A percentile compares a stretch with the other conserved stretches of the same genome.
phyloP scores from a whole-genome alignment of 1,140 invertebrate species.

The Zaprionus nigranus region DNA sequence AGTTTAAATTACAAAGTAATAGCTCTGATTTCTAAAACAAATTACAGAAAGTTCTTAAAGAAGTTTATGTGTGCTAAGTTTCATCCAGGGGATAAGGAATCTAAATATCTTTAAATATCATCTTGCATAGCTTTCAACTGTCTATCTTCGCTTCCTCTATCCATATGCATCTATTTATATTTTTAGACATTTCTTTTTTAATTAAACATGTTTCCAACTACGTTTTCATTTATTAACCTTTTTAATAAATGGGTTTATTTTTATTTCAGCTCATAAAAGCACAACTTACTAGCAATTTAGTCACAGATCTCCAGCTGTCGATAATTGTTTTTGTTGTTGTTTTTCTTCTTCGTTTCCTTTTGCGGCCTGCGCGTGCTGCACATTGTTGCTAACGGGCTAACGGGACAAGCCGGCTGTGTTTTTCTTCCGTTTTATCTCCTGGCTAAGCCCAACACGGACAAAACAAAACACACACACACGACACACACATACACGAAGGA shows the following conservation, averaged over 20 bases:
- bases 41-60: no score
- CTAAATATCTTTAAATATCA: no score
- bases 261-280: not conserved
- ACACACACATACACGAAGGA: not conserved
- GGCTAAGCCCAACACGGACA: not conserved
- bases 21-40: no score
- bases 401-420: slow-evolving; percentile 2
- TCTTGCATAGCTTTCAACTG: not conserved
- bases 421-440: not conserved
- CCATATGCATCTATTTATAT: not conserved
- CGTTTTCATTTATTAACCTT: not conserved
- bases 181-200: not conserved
- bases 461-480: not conserved
- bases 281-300: slow-evolving; percentile 1
- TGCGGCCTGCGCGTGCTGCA: not conserved
- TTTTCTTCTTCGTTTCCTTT: not conserved
- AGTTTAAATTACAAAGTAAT: no score
- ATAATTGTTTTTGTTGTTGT: slow-evolving; percentile 2
- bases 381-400: slow-evolving; percentile 15
- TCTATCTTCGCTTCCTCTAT: not conserved
- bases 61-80: no score
- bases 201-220: not conserved
- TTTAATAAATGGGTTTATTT: not conserved
- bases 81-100: no score
- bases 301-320: not conserved